Evolutionary conservation across 2,113 vertebrate species (phyloP), one percentile per base, ranked within the genome.

Genomic region (Agelaius tricolor): DNA sequence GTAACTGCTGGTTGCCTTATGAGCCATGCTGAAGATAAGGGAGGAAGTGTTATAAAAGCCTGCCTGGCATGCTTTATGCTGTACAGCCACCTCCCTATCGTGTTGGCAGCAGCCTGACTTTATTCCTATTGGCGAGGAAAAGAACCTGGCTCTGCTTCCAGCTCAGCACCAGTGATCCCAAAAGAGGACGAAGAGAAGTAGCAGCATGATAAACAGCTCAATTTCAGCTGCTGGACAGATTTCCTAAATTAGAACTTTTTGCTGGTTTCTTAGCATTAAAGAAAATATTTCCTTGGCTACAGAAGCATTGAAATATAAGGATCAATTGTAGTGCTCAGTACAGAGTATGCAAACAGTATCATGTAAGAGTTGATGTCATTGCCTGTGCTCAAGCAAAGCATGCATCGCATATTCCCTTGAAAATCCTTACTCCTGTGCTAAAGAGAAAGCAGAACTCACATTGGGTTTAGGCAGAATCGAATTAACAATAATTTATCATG

Each of bases 111-210:
- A 92, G 46, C 31, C 68, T 72, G 44, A 73, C 69, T 96, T 87
- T 51, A 47, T 86, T 91, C 61, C 54, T 71, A 0, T 84, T 77
- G 90, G 83, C 4, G 1, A 30, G 54, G 39, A 59, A 84, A 72
- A 69, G 67, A 94, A 69, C 54, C 41, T 73, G 58, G 54, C 81
- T 87, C 87, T 94, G 23, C 41, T 90, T 94, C 37, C 74, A 91
- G 52, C 74, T 91, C 66, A 85, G 81, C 61, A 67, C 59, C 39
- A 67, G 35, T 33, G 72, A 92, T 92, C 93, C 80, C 61, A 81
- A 61, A 90, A 89, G 73, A 90, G 49, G n/a, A n/a, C 73, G 75
- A 82, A 65, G 90, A 79, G 86, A 94, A 94, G 73, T 37, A 91
- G 52, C 62, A 92, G 62, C n/a, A 21, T 75, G 77, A 84, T 93